Evolutionary conservation across 2,113 vertebrate genomes (phyloP).

Genomic region (Chlorocebus sabaeus): DNA sequence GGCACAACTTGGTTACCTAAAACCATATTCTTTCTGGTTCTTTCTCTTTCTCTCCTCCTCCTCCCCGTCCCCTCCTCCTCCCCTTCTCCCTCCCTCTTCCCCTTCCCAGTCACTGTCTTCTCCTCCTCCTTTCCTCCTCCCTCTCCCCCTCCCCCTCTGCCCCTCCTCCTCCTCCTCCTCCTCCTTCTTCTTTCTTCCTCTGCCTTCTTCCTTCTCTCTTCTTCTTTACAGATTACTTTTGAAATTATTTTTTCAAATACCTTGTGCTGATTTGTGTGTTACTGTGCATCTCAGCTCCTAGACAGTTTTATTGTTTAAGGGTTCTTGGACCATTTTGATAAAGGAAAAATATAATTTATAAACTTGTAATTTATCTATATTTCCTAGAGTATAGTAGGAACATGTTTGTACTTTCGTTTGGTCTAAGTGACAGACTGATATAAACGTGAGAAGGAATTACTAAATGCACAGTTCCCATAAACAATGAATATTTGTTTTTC

Average conservation of each 20-base stretch:
- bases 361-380: no score
- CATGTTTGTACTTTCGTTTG: background rate
- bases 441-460: background rate
- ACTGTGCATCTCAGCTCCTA: background rate
- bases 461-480: background rate
- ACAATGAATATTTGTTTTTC: background rate
- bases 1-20: background rate
- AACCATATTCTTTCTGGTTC: background rate
- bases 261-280: background rate
- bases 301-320: background rate
- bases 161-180: background rate
- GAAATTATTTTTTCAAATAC: background rate
- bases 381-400: no score
- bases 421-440: background rate
- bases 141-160: no score
- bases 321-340: background rate
- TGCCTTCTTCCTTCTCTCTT: background rate
- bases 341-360: background rate
- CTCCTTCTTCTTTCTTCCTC: background rate
- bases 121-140: no score
- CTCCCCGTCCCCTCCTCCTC: rapidly evolving
- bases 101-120: no score
- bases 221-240: background rate
- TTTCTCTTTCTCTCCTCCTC: background rate
- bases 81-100: background rate